Base-by-base conservation (phyloP, 2,797 vertebrate genomes). In the Pseudocheirus occidentalis region DNA sequence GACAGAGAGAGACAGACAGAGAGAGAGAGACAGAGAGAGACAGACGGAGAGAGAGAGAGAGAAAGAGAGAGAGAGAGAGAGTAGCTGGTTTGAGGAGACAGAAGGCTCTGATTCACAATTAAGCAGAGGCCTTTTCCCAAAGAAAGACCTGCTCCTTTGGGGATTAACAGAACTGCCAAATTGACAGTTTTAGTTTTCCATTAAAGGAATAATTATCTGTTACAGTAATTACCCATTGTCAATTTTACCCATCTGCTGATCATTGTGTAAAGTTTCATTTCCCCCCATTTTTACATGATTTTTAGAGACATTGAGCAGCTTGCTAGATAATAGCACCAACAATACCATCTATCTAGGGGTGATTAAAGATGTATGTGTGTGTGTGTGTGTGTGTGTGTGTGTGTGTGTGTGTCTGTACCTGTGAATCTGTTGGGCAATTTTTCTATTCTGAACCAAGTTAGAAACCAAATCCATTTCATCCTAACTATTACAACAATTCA, bases 141-240 rank as follows among this genome's bases (percentile, higher is more conserved):
- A 81, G 53, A 46, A 52, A 92, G 55, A 50, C 6, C 21, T 9
- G 1, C 81, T 92, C 59, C 92, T 66, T 29, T n/a, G 90, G 91
- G 73, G 91, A 95, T 90, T 95, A 97, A 95, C 90, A 14, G 94
- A 95, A 29, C 58, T 92, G 95, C 57, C 55, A 93, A 92, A 95
- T 1, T 94, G 92, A 95, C 73, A 56, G 62, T 92, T 96, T 46
- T 89, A 56, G 9, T 87, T 95, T 93, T 96, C 89, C 53, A 93
- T 94, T 93, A 91, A 52, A 58, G 10, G 91, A 93, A 95, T 94
- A 93, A 93, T 96, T 93, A 57, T 34, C 40, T 5, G 4, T 95
- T 94, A 55, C 18, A 66, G 55, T 92, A 92, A 73, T 40, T 96
- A 55, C n/a, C 5, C 55, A 92, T 95, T 14, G 94, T 92, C 57